A percentile compares a stretch with the other conserved stretches of the same genome.
Conservation (phyloP, 2,113 vertebrate species). For the pig (Sus scrofa) region DNA sequence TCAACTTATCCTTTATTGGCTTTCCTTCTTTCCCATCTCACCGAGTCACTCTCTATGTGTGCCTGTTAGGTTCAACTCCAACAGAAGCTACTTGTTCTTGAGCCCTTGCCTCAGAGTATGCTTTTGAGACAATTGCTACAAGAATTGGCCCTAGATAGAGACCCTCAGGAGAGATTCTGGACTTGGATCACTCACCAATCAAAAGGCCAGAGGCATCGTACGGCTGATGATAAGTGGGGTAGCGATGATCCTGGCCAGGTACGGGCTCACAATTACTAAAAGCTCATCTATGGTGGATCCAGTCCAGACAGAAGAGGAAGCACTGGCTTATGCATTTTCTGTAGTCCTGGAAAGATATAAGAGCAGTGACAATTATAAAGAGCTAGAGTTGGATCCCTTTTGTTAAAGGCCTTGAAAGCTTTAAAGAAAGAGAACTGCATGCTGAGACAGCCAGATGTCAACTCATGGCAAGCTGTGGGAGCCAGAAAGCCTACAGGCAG, state of each 20-base stretch:
- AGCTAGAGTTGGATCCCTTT: not conserved
- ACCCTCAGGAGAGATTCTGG: not conserved
- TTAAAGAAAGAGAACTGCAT: not conserved
- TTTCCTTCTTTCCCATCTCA: not conserved
- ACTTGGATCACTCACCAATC: not conserved
- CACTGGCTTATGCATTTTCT: not conserved
- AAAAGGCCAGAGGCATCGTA: not conserved
- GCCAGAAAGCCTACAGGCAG: not conserved
- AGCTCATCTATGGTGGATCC: not conserved
- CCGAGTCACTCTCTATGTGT: not conserved
- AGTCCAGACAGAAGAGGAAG: not conserved
- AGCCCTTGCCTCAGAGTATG: not conserved
- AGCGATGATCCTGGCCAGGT: too few relatives aligned
- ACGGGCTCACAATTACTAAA: not conserved
- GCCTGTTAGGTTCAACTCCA: not conserved
- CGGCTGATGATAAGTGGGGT: not conserved
- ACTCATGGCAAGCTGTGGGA: not conserved
- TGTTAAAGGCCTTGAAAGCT: not conserved
- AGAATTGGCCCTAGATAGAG: not conserved
- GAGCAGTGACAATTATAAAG: not conserved
- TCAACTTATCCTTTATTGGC: not conserved
- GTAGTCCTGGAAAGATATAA: not conserved
- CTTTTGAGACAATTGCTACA: not conserved
- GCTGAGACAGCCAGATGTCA: not conserved
- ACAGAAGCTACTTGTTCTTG: not conserved